These are phyloP conservation scores for Scaptomyza tumidula DNA, from an alignment of 2,888 invertebrate genomes.

Conservation along the genomic window DNA sequence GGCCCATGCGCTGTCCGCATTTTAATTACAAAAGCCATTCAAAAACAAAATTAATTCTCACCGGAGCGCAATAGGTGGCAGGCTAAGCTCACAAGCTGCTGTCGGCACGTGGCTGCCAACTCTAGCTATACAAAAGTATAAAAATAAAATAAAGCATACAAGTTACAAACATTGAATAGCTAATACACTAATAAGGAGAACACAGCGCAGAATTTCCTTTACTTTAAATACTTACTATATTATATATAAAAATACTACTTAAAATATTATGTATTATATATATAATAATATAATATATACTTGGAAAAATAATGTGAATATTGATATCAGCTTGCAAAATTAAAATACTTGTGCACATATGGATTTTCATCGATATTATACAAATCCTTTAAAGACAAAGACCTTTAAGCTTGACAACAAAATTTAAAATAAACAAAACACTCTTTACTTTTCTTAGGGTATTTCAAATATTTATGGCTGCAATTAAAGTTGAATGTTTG, in stretches of 20 bases:
- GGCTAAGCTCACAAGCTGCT: constrained; percentile 47
- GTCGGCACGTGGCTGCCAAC: constrained; percentile 65
- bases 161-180: not conserved
- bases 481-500: constrained; percentile 68
- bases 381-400: no score
- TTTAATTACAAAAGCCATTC: constrained; percentile 72
- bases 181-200: constrained; percentile 22
- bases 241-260: no score
- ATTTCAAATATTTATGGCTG: constrained; percentile 56
- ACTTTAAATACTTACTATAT: no score
- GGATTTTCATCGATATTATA: no score
- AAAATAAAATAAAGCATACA: not conserved
- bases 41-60: constrained; percentile 66
- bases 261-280: no score
- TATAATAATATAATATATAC: no score
- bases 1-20: constrained; percentile 43
- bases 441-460: constrained; percentile 10
- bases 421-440: constrained; percentile 1
- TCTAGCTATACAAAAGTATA: constrained; percentile 23
- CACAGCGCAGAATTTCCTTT: not conserved
- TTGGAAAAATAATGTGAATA: no score
- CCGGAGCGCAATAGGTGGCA: constrained; percentile 35
- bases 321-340: no score
- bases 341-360: no score
- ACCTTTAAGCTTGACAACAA: not conserved